These are phyloP conservation scores for Neocrepidodera transversa DNA, from an alignment of 2,888 invertebrate genomes.

Conservation along the genomic window DNA sequence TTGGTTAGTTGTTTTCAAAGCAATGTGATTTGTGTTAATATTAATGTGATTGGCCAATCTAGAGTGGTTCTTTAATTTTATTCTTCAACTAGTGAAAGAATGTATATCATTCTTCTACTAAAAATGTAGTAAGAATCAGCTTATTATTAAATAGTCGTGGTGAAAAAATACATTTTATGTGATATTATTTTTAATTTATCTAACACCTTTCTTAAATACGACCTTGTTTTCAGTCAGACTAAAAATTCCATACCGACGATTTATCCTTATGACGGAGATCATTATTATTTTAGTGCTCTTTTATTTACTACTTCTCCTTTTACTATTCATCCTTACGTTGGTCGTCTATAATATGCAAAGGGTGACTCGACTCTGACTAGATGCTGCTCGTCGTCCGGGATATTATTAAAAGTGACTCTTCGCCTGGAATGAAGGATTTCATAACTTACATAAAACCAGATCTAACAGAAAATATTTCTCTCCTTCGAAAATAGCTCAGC, in stretches of 20 bases:
- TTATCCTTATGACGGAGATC: constrained; percentile 10
- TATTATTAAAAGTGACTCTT: constrained; percentile 9
- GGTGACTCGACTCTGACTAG: constrained; percentile 2
- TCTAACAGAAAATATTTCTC: neutral
- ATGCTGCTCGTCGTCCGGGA: neutral
- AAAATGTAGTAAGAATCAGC: too few species aligned
- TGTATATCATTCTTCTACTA: too few species aligned
- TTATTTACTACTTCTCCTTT: constrained; percentile 11
- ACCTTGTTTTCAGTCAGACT: neutral
- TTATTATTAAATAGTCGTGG: too few species aligned
- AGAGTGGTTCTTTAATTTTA: too few species aligned
- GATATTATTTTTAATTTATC: too few species aligned
- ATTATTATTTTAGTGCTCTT: constrained; percentile 15
- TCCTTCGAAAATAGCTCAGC: neutral
- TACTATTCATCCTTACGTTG: constrained; percentile 11
- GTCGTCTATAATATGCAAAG: constrained; percentile 2
- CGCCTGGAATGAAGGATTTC: constrained; percentile 5
- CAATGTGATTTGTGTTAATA: too few species aligned
- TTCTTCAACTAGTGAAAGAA: too few species aligned
- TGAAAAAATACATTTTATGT: too few species aligned
- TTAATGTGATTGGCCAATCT: too few species aligned
- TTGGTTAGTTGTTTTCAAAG: too few species aligned
- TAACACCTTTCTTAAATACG: too few species aligned
- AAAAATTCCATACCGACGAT: neutral
- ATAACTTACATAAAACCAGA: neutral